Base-by-base conservation (phyloP, 2,797 vertebrate species). In the Sebastes cheni region DNA sequence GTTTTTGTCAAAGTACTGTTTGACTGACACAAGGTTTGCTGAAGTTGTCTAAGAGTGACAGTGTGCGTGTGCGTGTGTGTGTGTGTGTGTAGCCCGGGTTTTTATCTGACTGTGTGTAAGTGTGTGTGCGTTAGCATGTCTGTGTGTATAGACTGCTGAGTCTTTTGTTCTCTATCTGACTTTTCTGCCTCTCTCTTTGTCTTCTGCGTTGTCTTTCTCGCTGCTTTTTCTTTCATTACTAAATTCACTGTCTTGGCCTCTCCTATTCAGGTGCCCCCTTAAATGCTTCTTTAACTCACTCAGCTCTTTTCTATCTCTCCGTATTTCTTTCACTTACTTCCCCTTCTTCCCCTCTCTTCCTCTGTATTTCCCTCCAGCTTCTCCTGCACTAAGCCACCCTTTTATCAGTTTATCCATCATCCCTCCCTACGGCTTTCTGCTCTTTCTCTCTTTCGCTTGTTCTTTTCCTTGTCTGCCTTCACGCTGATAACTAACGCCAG, bases 321-420 rank as follows among this genome's bases (percentile, higher is more conserved):
- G 42, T 75, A 69, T 70, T 71, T 80, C 70, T 29, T 69, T n/a
- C 54, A 29, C 69, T 70, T 56, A 29, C 12, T 34, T 9, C 4
- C 25, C 12, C 39, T 22, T 46, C 59, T 64, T 66, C 36, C 14
- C 27, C n/a, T 52, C 32, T 30, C 18, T 64, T 30, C 30, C 27
- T 64, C 66, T 72, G 29, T 74, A 61, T 66, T 74, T 77, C 79
- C 56, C 54, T 70, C 20, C 23, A 42, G 29, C 42, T 54, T 78
- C 42, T 77, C 59, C 58, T 75, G 46, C 56, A 61, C 72, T 77
- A 75, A 90, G 72, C 74, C 27, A 69, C 9, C 23, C 14, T 42
- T 75, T 71, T 88, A 79, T 89, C 78, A 82, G 67, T 84, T 81
- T 70, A 79, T 88, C 76, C 39, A 77, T 80, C 78, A 71, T 69